Percentiles rank a stretch among this genome's conserved stretches.
phyloP scores from a whole-genome alignment of 2,797 vertebrate species.

The Hafferia zeledoni region DNA sequence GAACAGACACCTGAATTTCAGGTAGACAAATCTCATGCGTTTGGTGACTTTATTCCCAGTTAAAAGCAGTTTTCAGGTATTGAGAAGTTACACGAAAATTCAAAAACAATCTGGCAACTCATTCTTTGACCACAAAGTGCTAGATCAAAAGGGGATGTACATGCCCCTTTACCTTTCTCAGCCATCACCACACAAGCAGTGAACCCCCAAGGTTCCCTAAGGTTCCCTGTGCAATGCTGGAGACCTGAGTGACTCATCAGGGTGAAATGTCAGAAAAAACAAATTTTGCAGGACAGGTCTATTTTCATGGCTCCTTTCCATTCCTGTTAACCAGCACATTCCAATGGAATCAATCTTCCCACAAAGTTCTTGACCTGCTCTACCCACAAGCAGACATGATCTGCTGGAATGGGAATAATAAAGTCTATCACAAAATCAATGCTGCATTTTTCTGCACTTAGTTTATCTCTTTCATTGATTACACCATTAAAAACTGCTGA shows the following conservation, averaged over 20 bases:
- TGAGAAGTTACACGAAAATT: conserved; percentile 28
- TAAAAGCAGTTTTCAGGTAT: conserved; percentile 54
- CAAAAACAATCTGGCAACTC: conserved; percentile 22
- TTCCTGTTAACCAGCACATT: background rate
- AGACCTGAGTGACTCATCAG: rapidly evolving
- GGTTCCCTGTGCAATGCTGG: background rate
- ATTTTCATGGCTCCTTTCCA: rapidly evolving
- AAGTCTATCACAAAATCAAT: background rate
- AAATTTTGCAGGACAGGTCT: rapidly evolving
- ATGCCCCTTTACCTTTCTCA: rapidly evolving
- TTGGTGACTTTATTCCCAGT: conserved; percentile 36
- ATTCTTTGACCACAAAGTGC: conserved; percentile 16
- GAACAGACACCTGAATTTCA: conserved; percentile 68
- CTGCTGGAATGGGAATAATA: background rate
- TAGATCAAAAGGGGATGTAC: background rate
- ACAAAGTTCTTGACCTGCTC: background rate
- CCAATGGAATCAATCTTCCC: background rate
- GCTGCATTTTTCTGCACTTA: background rate
- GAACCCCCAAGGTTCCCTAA: background rate
- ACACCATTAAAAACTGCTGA: background rate
- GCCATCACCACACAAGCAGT: rapidly evolving
- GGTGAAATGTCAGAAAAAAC: background rate
- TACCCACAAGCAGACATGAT: background rate
- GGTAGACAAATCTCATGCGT: conserved; percentile 41
- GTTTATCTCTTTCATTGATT: background rate